Evolutionary conservation across 2,888 invertebrate species (phyloP).

Genomic region (Pammene aurita): DNA sequence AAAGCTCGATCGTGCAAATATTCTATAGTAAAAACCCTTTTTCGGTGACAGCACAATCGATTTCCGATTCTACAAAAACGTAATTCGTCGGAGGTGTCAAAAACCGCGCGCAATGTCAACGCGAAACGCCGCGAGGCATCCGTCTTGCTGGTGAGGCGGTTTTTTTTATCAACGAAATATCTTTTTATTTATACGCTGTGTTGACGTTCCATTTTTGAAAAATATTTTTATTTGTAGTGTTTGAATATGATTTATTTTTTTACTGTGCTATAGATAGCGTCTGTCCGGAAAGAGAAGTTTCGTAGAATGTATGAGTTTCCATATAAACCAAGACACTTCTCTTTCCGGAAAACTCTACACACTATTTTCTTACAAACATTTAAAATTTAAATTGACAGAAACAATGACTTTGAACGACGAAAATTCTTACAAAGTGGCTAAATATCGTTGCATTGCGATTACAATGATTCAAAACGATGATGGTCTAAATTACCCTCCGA

Average conservation of each 20-base stretch:
- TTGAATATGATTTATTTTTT: too few species aligned
- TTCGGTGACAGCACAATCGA: constrained; percentile 44
- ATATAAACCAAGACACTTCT: too few species aligned
- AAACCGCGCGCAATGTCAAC: constrained; percentile 56
- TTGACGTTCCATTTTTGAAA: constrained; percentile 13
- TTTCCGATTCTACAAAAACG: constrained; percentile 46
- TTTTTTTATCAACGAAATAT: constrained; percentile 39
- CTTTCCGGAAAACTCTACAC: too few species aligned
- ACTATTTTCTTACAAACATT: too few species aligned
- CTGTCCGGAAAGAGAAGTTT: too few species aligned
- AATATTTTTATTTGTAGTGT: neutral
- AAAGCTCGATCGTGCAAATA: constrained; percentile 40
- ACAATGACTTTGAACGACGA: neutral
- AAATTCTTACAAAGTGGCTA: neutral
- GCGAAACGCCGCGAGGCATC: constrained; percentile 47
- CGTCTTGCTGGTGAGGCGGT: constrained; percentile 47
- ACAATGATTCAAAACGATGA: constrained; percentile 16
- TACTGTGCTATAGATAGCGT: too few species aligned
- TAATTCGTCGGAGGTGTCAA: constrained; percentile 56
- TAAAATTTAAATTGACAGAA: too few species aligned
- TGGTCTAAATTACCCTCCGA: neutral
- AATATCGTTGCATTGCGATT: constrained; percentile 18
- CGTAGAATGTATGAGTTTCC: too few species aligned
- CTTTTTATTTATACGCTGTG: constrained; percentile 25
- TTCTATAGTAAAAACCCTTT: constrained; percentile 41